Conservation (phyloP, 53 echinoderm and acorn worm genomes). For the Pentamera pediparva region DNA sequence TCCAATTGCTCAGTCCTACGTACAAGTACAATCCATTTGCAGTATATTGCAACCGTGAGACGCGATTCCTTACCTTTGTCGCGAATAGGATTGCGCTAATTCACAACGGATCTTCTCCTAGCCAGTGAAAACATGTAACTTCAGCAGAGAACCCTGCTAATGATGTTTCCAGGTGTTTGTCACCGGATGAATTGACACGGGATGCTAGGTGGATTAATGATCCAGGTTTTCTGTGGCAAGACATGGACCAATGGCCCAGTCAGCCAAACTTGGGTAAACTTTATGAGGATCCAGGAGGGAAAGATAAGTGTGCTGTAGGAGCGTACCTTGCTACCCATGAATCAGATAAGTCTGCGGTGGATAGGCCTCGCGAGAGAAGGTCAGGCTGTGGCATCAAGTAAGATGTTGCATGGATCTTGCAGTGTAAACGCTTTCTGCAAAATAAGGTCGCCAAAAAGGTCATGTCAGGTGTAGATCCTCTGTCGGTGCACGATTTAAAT, state of each 20-base stretch:
- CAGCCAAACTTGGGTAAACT: background rate
- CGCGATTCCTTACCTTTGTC: constrained; percentile 53
- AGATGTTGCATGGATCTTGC: constrained; percentile 40
- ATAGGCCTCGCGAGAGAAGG: constrained; percentile 14
- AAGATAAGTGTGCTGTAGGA: background rate
- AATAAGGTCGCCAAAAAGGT: background rate
- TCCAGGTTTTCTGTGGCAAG: constrained; percentile 44
- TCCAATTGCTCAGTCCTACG: constrained; percentile 30
- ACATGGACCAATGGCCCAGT: constrained; percentile 32
- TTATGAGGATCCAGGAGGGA: constrained; percentile 30
- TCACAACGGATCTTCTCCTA: constrained; percentile 21
- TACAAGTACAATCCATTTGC: constrained; percentile 43
- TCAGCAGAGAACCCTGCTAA: too few relatives aligned
- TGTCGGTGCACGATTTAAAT: background rate
- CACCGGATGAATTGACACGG: constrained; percentile 37
- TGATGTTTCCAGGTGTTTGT: constrained; percentile 59
- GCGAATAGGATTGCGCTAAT: constrained; percentile 48
- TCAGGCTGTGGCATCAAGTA: constrained; percentile 38
- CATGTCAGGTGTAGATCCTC: background rate
- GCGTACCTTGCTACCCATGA: background rate
- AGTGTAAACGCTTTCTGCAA: background rate
- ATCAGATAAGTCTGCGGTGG: background rate
- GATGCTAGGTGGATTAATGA: constrained; percentile 55
- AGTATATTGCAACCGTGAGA: constrained; percentile 38
- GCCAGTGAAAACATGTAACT: constrained; percentile 49